These are phyloP conservation scores for Morpho achilles DNA, from an alignment of 2,888 invertebrate species.

Conservation along the genomic window DNA sequence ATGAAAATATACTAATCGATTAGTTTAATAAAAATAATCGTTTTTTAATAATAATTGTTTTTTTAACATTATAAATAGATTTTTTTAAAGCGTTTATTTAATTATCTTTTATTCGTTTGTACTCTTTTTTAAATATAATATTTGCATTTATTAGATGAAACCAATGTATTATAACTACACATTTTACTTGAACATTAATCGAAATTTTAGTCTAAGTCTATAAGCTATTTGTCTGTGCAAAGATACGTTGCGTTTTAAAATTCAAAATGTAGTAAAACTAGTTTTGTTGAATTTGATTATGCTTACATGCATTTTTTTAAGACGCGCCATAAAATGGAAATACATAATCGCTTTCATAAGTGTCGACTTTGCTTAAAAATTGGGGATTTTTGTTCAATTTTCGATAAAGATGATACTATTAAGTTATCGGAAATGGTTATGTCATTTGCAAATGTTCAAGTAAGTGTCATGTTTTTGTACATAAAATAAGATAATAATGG, in stretches of 20 bases:
- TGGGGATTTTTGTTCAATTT: slow-evolving; percentile 72
- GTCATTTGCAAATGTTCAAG: slow-evolving; percentile 65
- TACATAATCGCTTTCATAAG: slow-evolving; percentile 53
- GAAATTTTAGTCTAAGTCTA: background rate
- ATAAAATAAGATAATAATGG: background rate
- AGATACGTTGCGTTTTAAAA: slow-evolving; percentile 12
- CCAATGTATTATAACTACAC: too few relatives aligned
- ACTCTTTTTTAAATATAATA: too few relatives aligned
- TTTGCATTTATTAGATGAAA: too few relatives aligned
- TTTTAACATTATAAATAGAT: too few relatives aligned
- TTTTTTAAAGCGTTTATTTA: too few relatives aligned
- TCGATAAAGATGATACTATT: slow-evolving; percentile 68
- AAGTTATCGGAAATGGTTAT: slow-evolving; percentile 72
- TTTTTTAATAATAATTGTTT: too few relatives aligned
- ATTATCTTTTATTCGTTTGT: too few relatives aligned
- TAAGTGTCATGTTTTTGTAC: slow-evolving; percentile 33
- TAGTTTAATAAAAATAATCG: too few relatives aligned
- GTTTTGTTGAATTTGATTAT: slow-evolving; percentile 13
- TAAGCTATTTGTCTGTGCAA: too few relatives aligned
- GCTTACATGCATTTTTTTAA: background rate
- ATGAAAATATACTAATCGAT: too few relatives aligned
- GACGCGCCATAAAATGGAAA: slow-evolving; percentile 18
- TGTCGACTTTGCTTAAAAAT: slow-evolving; percentile 69
- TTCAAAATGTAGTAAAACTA: slow-evolving; percentile 20
- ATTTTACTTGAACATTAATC: too few relatives aligned